Evolutionary conservation across 2,113 vertebrate genomes (phyloP).

Genomic region (Ciconia stormi): DNA sequence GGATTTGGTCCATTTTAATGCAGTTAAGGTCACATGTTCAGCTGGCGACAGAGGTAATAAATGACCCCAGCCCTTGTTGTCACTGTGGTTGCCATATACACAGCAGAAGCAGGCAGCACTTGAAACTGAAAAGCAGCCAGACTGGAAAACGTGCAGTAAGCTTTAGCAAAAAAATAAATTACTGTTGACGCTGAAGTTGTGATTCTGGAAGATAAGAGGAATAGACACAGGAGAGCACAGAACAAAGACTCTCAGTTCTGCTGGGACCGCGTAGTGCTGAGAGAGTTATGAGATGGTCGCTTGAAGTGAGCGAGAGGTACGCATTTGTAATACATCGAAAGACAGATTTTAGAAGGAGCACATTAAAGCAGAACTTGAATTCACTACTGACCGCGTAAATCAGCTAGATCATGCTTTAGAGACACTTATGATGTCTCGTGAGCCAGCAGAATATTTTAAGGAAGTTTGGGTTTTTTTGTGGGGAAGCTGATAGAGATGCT

Average conservation of each 20-base stretch:
- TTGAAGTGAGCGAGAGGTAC: not conserved
- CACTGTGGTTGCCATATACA: not conserved
- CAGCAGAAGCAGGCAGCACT: not conserved
- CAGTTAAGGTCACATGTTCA: not conserved
- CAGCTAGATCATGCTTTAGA: not conserved
- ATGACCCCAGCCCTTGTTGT: not conserved
- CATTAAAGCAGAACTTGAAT: not conserved
- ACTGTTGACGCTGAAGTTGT: not conserved
- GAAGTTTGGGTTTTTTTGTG: fast-evolving
- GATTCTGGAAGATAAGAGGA: not conserved
- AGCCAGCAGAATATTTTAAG: not conserved
- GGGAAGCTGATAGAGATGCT: not conserved
- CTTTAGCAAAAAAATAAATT: not conserved
- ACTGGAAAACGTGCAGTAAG: not conserved
- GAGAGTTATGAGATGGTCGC: not conserved
- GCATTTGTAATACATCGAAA: not conserved
- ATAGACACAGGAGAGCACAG: not conserved
- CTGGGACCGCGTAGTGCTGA: not conserved
- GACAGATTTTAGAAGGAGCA: not conserved
- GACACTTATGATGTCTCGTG: not conserved
- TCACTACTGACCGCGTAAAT: not conserved
- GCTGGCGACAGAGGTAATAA: not conserved
- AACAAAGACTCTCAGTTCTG: not conserved
- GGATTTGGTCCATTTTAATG: not conserved
- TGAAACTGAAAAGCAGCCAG: not conserved